A percentile compares a stretch with the other conserved stretches of the same genome.
Evolutionary conservation across 2,797 vertebrate species (phyloP).

Genomic region (Danio albolineatus): DNA sequence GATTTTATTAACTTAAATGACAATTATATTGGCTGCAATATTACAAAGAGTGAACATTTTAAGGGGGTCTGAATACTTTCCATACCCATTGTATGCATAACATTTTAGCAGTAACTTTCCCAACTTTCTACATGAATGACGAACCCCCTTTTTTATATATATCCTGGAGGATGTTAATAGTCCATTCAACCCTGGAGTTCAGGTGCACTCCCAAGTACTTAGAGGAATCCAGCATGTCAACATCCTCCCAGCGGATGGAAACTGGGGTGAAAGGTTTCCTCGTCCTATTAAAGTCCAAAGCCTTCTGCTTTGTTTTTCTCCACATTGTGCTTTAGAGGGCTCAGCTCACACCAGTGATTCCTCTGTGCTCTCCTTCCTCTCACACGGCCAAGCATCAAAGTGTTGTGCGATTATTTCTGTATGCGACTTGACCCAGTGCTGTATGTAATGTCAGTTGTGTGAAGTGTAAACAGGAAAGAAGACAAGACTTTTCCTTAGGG

Average conservation of each 20-base stretch:
- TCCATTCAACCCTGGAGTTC: background rate
- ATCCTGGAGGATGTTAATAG: background rate
- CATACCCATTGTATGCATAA: too few relatives aligned
- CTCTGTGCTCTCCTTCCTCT: background rate
- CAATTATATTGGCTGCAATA: too few relatives aligned
- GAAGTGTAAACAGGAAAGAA: conserved; percentile 18
- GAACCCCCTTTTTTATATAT: background rate
- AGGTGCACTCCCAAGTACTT: background rate
- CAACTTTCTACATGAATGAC: background rate
- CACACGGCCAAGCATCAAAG: conserved; percentile 4
- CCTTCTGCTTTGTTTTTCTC: background rate
- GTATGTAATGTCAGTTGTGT: background rate
- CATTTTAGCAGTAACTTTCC: too few relatives aligned
- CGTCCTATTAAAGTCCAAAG: background rate
- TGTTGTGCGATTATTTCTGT: background rate
- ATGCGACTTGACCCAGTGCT: conserved; percentile 13
- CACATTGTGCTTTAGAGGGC: background rate
- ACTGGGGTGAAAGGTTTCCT: conserved; percentile 16
- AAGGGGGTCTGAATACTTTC: too few relatives aligned
- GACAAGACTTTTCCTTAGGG: background rate
- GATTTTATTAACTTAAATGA: too few relatives aligned
- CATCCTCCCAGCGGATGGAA: conserved; percentile 6
- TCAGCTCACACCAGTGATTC: background rate
- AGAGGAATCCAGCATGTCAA: background rate
- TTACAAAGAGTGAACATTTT: too few relatives aligned